A percentile compares a stretch with the other conserved stretches of the same genome.
Conservation (phyloP, 2,797 vertebrate genomes). For the Enteromius trimaculatus region DNA sequence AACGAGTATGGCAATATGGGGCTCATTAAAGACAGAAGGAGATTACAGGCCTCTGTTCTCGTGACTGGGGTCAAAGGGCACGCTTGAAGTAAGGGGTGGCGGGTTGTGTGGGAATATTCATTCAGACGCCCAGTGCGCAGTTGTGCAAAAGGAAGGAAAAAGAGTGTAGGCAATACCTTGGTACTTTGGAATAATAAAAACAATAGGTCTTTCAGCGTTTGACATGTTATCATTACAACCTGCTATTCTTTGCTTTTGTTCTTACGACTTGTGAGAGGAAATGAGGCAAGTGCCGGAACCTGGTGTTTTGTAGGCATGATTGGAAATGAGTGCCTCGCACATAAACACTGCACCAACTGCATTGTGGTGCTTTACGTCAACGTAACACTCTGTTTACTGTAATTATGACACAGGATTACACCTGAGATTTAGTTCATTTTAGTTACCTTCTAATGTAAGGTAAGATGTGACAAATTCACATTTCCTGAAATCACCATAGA, state of each 20-base stretch:
- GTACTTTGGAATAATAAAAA: conserved; percentile 20
- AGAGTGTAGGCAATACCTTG: conserved; percentile 8
- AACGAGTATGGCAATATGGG: conserved; percentile 28
- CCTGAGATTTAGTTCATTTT: not conserved
- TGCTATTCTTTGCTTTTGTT: conserved; percentile 24
- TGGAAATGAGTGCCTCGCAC: conserved; percentile 23
- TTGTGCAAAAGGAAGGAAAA: conserved; percentile 38
- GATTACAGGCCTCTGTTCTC: conserved; percentile 46
- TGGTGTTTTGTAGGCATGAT: conserved; percentile 47
- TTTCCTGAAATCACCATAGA: not conserved
- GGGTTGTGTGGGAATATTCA: conserved; percentile 41
- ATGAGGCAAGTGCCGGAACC: conserved; percentile 26
- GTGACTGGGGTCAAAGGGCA: conserved; percentile 46
- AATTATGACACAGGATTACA: not conserved
- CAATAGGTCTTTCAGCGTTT: conserved; percentile 37
- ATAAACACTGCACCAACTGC: conserved; percentile 23
- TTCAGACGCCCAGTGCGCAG: conserved; percentile 35
- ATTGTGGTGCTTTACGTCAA: conserved; percentile 7
- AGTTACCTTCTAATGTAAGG: not conserved
- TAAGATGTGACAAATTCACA: conserved; percentile 10
- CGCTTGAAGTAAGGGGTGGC: not conserved
- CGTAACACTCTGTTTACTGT: not conserved
- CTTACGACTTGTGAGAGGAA: conserved; percentile 30
- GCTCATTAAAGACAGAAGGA: conserved; percentile 52
- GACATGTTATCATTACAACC: conserved; percentile 54